Conservation (phyloP, 2,888 invertebrate species). For the Petrolisthes manimaculis region DNA sequence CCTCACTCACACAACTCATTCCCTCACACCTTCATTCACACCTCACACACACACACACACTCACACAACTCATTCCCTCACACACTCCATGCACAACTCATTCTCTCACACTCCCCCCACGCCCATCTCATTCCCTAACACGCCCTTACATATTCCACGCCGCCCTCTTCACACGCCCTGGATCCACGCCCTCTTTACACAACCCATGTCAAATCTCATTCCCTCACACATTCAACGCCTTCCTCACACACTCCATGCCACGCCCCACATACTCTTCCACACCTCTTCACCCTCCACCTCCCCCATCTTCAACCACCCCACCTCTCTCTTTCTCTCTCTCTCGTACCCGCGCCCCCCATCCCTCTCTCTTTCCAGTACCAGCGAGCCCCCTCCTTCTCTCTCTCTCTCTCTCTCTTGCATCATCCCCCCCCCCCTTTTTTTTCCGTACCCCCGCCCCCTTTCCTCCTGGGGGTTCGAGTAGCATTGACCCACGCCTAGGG, state of each 20-base stretch:
- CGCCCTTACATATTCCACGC: neutral
- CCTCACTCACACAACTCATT: neutral
- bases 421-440: neutral
- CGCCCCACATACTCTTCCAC: neutral
- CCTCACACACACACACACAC: conserved; percentile 1
- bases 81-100: neutral
- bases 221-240: too few relatives aligned
- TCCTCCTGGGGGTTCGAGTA: neutral
- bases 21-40: neutral
- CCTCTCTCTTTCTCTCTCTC: neutral
- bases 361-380: neutral
- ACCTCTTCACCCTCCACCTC: neutral
- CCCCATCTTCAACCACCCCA: neutral
- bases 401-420: neutral
- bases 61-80: neutral
- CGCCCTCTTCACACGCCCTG: too few relatives aligned
- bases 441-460: neutral
- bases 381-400: neutral
- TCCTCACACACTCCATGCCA: too few relatives aligned
- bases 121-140: neutral
- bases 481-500: too few relatives aligned
- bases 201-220: too few relatives aligned
- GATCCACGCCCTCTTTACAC: too few relatives aligned
- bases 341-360: neutral
- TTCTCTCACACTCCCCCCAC: neutral